phyloP scores from a whole-genome alignment of 1,140 invertebrate genomes.

The Cecropterus lyciades region DNA sequence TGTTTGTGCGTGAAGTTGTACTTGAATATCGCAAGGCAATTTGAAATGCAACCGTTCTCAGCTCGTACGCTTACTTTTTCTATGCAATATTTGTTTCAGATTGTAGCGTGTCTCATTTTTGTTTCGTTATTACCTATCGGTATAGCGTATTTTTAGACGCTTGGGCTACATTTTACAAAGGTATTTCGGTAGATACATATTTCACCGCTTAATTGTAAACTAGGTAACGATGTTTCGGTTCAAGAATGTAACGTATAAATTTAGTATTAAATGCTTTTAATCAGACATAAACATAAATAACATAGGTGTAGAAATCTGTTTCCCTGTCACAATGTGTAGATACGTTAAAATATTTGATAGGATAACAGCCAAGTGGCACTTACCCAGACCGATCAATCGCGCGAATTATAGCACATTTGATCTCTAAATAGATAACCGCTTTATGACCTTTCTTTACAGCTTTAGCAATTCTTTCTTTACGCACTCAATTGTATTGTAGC shows the following conservation, averaged over 20 bases:
- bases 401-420: conserved; percentile 15
- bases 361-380: conserved; percentile 35
- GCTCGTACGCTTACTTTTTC: background rate
- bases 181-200: conserved; percentile 1
- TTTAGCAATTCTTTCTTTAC: conserved; percentile 4
- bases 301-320: conserved; percentile 12
- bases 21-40: conserved; percentile 17
- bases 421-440: conserved; percentile 24
- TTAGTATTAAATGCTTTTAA: conserved; percentile 15
- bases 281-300: conserved; percentile 12
- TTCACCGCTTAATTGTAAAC: background rate
- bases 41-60: conserved; percentile 7
- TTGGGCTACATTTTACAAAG: background rate
- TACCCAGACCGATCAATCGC: conserved; percentile 31
- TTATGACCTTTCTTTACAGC: conserved; percentile 17
- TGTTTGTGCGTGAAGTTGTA: conserved; percentile 37
- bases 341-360: conserved; percentile 29
- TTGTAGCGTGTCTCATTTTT: too few relatives aligned
- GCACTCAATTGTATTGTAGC: background rate
- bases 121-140: background rate
- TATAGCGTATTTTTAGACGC: background rate
- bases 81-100: too few relatives aligned
- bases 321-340: conserved; percentile 25
- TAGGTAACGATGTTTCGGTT: background rate
- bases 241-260: background rate